Conservation (phyloP, 2,113 vertebrate species). For the Antechinus stuartii region DNA sequence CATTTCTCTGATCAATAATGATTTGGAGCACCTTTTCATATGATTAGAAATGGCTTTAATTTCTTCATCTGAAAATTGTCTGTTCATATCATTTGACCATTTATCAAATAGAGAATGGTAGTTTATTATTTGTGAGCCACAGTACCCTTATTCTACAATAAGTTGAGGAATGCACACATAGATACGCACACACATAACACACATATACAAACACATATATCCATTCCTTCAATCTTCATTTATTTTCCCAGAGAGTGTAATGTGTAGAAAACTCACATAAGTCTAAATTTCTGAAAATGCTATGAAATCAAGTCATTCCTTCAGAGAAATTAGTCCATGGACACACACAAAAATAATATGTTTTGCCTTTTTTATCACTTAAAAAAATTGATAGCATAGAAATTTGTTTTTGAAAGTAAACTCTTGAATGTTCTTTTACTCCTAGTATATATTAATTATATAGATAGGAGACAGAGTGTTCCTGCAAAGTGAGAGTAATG, state of each 20-base stretch:
- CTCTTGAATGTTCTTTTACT: slow-evolving; percentile 8
- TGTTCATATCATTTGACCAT: too few relatives aligned
- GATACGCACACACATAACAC: slow-evolving; percentile 76
- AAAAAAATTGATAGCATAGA: background rate
- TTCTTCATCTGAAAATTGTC: too few relatives aligned
- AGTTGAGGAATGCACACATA: slow-evolving; percentile 73
- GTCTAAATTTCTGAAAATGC: slow-evolving; percentile 10
- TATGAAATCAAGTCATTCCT: background rate
- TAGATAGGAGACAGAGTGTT: slow-evolving; percentile 20
- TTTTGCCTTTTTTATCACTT: slow-evolving; percentile 14
- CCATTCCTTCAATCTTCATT: slow-evolving; percentile 45
- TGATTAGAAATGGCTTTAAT: too few relatives aligned
- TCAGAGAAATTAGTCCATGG: slow-evolving; percentile 16
- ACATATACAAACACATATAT: background rate
- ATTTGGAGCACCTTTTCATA: too few relatives aligned
- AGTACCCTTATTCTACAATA: slow-evolving; percentile 71
- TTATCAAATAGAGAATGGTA: too few relatives aligned
- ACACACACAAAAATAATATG: slow-evolving; percentile 5
- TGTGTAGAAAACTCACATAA: slow-evolving; percentile 25
- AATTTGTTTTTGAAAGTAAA: slow-evolving; percentile 27
- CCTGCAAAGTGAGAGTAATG: background rate
- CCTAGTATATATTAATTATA: slow-evolving; percentile 14
- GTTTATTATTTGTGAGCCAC: slow-evolving; percentile 68
- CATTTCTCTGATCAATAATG: too few relatives aligned
- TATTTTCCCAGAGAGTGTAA: slow-evolving; percentile 59